These are phyloP conservation scores for Halcyon badia DNA, from an alignment of 2,797 vertebrate species.

Conservation along the genomic window DNA sequence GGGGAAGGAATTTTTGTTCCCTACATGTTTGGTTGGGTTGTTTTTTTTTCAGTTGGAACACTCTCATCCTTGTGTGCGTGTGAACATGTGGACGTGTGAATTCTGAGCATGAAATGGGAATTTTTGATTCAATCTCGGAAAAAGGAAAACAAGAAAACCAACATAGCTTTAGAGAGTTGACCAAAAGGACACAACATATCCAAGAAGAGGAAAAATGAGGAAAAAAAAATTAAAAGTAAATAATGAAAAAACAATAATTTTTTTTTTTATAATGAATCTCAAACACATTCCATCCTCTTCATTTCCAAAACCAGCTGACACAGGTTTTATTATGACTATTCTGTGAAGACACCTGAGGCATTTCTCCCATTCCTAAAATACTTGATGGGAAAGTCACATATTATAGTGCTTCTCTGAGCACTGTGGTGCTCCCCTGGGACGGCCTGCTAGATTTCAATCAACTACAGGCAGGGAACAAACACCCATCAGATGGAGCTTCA, in stretches of 20 bases:
- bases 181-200: neutral
- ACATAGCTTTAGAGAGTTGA: neutral
- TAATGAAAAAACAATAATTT: neutral
- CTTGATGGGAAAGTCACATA: neutral
- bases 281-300: neutral
- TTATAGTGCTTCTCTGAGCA: neutral
- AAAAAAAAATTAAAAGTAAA: too few species aligned
- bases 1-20: neutral
- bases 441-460: neutral
- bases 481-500: neutral
- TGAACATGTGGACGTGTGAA: too few species aligned
- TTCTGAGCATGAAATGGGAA: neutral
- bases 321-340: neutral
- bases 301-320: neutral
- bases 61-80: neutral
- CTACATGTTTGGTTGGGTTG: neutral
- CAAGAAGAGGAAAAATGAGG: neutral
- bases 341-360: neutral
- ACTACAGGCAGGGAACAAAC: neutral
- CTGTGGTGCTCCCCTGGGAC: neutral
- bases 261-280: neutral
- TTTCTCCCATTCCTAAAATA: conserved; percentile 17
- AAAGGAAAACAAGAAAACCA: neutral
- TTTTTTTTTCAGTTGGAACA: neutral
- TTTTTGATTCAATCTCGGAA: neutral